Evolutionary conservation across 1,140 invertebrate species (phyloP).

Genomic region (Coptotermes formosanus): DNA sequence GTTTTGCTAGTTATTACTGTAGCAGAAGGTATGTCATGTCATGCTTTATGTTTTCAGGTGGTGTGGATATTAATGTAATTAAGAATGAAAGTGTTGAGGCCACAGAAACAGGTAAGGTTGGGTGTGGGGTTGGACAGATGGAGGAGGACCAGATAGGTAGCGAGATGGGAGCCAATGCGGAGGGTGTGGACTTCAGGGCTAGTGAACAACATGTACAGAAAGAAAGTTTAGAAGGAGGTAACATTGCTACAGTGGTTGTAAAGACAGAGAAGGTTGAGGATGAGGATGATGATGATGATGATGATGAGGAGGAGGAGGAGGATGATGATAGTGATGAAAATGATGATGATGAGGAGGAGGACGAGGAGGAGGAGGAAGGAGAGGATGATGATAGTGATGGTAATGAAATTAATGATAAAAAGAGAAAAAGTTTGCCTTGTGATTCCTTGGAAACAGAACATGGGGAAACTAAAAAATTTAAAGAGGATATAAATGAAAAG

Average conservation of each 20-base stretch:
- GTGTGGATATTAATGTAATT: neutral
- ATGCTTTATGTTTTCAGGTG: neutral
- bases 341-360: neutral
- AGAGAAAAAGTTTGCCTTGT: neutral
- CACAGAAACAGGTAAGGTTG: conserved; percentile 6
- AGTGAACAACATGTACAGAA: neutral
- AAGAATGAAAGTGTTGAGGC: conserved; percentile 3
- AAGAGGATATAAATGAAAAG: neutral
- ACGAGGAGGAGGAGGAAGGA: neutral
- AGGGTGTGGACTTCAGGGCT: neutral
- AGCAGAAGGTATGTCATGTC: neutral
- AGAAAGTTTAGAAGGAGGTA: neutral
- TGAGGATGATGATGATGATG: neutral
- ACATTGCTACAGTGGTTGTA: neutral
- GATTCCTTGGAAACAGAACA: neutral
- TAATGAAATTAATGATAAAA: neutral
- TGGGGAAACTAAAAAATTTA: neutral
- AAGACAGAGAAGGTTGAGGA: neutral
- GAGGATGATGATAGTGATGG: neutral
- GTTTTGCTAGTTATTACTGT: too few relatives aligned
- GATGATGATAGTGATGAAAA: neutral
- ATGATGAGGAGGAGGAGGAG: neutral
- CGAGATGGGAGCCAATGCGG: neutral
- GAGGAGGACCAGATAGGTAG: neutral
- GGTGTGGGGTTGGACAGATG: neutral